Evolutionary conservation across 2,888 invertebrate genomes (phyloP), one percentile per base, ranked within the genome.

Genomic region (Oligia fasciuncula): DNA sequence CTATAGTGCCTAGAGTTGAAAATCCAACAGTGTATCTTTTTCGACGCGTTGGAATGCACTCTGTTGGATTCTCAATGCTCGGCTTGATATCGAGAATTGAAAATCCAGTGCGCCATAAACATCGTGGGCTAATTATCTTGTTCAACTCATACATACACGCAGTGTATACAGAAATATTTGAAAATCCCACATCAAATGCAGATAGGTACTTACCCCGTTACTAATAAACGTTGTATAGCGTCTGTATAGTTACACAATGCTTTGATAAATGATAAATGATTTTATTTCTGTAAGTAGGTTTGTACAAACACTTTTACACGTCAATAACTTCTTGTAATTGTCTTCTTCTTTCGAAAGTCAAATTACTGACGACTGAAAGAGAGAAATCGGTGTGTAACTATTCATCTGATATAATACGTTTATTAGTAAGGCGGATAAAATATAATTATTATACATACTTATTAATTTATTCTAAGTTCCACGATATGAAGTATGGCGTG

Each of bases 151-250:
- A 49, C 57, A 60, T 35, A 74, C 54, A 69, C 54, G 14, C 43
- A 35, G 72, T 60, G 46, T 70, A 46, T 5, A 46, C n/a, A 66
- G 6, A 57, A 46, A 66, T 76, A 66, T 77, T 66, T 66, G 43
- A 65, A 65, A n/a, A 65, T 54, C 5, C 14, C 54, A 54, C 65
- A 54, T 76, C 65, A 65, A 77, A 77, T 77, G 65, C 65, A 76
- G 75, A 70, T 69, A 35, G 49, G 40, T 5, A 40, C 40, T 40
- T 40, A 40, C 40, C 5, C 4, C 40, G 4, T 40, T 40, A 40
- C 40, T 40, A 40, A 40, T 40, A 40, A 40, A 40, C 4, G 40
- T 6, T 40, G 40, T 40, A 40, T 40, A 40, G 40, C 40, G 40
- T 40, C 5, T 40, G 40, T 40, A 6, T 40, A 40, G 40, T 40